These are phyloP conservation scores for Colinus virginianus DNA, from an alignment of 2,113 vertebrate genomes.

Conservation along the genomic window DNA sequence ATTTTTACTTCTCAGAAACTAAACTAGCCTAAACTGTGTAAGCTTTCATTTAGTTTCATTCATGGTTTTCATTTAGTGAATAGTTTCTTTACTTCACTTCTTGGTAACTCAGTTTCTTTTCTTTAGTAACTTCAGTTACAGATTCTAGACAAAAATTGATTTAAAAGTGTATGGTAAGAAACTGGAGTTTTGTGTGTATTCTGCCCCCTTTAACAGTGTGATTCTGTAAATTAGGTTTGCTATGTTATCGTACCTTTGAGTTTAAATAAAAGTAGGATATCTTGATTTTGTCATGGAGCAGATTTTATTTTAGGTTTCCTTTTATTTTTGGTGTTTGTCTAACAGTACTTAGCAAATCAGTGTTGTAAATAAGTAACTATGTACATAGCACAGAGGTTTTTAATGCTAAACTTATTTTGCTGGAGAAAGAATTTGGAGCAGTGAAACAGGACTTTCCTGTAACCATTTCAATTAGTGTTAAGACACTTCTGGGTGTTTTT, in stretches of 20 bases:
- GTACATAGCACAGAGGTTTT: not conserved
- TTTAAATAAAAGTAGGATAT: not conserved
- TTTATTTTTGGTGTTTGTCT: not conserved
- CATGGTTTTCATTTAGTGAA: not conserved
- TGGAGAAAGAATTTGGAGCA: not conserved
- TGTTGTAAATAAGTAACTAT: not conserved
- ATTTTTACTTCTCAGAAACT: not conserved
- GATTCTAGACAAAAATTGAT: not conserved
- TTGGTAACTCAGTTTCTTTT: not conserved
- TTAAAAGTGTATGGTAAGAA: not conserved
- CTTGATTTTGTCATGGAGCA: not conserved
- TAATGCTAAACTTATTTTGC: not conserved
- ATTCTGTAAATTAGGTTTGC: not conserved
- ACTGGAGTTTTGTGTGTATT: not conserved
- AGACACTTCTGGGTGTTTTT: not conserved
- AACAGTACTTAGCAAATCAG: not conserved
- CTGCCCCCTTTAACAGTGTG: not conserved
- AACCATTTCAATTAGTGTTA: not conserved
- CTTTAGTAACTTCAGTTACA: not conserved
- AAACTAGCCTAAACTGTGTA: not conserved
- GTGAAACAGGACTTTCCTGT: not conserved
- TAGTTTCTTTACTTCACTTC: not conserved
- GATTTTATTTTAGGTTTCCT: not conserved
- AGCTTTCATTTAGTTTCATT: too few species aligned
- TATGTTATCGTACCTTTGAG: not conserved